These are phyloP conservation scores for Aleiodes alternator DNA, from an alignment of 2,888 invertebrate species.

Conservation along the genomic window DNA sequence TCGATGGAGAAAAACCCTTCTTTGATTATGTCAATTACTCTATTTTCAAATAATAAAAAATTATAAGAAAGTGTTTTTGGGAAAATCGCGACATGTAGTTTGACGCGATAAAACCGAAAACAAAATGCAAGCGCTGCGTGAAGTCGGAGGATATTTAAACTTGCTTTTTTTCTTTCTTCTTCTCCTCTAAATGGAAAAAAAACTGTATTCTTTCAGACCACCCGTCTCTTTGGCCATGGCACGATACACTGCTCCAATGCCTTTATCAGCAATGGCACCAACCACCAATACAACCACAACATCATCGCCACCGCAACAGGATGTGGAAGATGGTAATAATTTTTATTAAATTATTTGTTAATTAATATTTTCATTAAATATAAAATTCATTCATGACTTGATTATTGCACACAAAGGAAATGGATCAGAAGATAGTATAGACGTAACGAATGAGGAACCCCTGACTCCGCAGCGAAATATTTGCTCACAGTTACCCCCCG, in stretches of 20 bases:
- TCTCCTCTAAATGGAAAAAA: background rate
- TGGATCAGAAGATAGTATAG: constrained; percentile 88
- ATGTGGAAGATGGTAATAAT: constrained; percentile 80
- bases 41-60: background rate
- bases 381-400: constrained; percentile 1
- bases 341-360: constrained; percentile 3
- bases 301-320: constrained; percentile 72
- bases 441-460: constrained; percentile 88
- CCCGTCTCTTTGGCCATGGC: constrained; percentile 87
- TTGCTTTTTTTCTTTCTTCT: background rate
- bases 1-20: background rate
- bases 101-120: constrained; percentile 38
- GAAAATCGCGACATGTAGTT: constrained; percentile 31
- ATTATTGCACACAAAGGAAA: constrained; percentile 63
- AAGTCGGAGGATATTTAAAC: constrained; percentile 4
- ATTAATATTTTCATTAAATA: background rate
- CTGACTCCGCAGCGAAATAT: constrained; percentile 69
- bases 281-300: constrained; percentile 72
- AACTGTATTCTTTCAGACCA: constrained; percentile 78
- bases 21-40: background rate
- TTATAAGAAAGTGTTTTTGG: background rate
- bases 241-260: constrained; percentile 77
- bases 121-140: constrained; percentile 31
- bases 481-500: constrained; percentile 70
- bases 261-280: constrained; percentile 72